phyloP scores from a whole-genome alignment of 2,797 vertebrate species.

The Oophaga sylvatica region DNA sequence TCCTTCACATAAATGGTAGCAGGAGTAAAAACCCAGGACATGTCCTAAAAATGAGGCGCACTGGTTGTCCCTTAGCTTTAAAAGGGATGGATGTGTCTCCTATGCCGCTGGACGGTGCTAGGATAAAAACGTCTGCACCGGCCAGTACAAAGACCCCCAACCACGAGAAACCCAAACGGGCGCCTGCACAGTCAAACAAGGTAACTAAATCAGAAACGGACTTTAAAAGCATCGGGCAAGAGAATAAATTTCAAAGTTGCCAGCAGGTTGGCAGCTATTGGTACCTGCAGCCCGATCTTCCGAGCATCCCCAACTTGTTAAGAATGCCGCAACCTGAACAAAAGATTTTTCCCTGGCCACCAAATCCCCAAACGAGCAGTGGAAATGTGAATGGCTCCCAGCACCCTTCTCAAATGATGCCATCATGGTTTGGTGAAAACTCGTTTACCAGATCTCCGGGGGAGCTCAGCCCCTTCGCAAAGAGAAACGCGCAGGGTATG shows the following conservation, averaged over 20 bases:
- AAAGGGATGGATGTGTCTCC: slow-evolving; percentile 88
- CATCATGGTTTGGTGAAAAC: slow-evolving; percentile 74
- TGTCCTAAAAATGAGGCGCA: slow-evolving; percentile 74
- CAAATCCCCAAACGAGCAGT: slow-evolving; percentile 52
- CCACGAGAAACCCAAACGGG: slow-evolving; percentile 69
- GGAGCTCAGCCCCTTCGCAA: slow-evolving; percentile 75
- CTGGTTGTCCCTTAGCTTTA: slow-evolving; percentile 91
- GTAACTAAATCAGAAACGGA: slow-evolving; percentile 67
- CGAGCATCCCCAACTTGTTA: slow-evolving; percentile 62
- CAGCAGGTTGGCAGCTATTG: slow-evolving; percentile 65
- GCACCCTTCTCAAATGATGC: slow-evolving; percentile 67
- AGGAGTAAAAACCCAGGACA: slow-evolving; percentile 63
- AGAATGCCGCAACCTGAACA: slow-evolving; percentile 68
- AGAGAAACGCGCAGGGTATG: slow-evolving; percentile 70
- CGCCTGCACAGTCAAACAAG: slow-evolving; percentile 63
- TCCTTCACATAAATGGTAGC: slow-evolving; percentile 64
- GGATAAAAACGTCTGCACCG: slow-evolving; percentile 74
- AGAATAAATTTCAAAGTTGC: slow-evolving; percentile 71
- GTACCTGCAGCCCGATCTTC: slow-evolving; percentile 70
- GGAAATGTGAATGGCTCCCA: slow-evolving; percentile 63
- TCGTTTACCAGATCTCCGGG: slow-evolving; percentile 76
- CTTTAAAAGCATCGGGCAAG: slow-evolving; percentile 68
- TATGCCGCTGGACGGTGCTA: slow-evolving; percentile 72
- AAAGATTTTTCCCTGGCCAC: slow-evolving; percentile 61
- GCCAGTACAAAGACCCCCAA: slow-evolving; percentile 69